Base-by-base conservation (phyloP, 2,888 invertebrate species). In the Vanessa cardui region DNA sequence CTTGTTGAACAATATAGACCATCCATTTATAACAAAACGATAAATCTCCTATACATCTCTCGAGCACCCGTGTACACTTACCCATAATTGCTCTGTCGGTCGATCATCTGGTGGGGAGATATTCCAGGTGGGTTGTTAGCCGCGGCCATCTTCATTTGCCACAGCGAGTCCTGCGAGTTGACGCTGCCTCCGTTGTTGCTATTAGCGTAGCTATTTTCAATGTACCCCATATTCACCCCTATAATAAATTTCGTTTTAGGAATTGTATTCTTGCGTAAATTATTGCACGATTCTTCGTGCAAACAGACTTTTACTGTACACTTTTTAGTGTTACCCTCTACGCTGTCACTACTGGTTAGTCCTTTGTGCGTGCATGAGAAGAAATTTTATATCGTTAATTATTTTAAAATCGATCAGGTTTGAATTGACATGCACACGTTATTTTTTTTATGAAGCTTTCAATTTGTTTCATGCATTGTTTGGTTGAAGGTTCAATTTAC, bases 181-280 rank as follows among this genome's bases (percentile, higher is more conserved):
- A 98, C 98, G 79, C 98, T 98, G 76, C 98, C 98, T n/a, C 98
- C 98, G 87, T 98, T 97, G 92, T 98, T 98, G 70, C 97, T 98
- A 86, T 98, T 98, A 69, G 97, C 97, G 89, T 98, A 98, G 86
- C 97, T 97, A 89, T 97, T 97, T 86, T 98, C 98, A 91, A 97
- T 95, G 91, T 97, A 98, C 73, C 96, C 97, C 96, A 97, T 96
- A 88, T 97, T 97, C 73, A 96, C 95, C 95, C 97, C 97, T 96
- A 71, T 18, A 58, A 65, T 71, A 61, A 70, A 68, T 62, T 62
- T 58, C 15, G 58, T 39, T 52, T 71, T 66, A 69, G 59, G 59
- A 66, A 44, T 60, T 12, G 60, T 63, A 58, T 63, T 64, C 16
- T 46, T 9, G 12, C 58, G 52, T 16, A 66, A 60, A 26, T 61